Evolutionary conservation across 2,888 invertebrate species (phyloP), one percentile per base, ranked within the genome.

Genomic region (Dryococelus australis): DNA sequence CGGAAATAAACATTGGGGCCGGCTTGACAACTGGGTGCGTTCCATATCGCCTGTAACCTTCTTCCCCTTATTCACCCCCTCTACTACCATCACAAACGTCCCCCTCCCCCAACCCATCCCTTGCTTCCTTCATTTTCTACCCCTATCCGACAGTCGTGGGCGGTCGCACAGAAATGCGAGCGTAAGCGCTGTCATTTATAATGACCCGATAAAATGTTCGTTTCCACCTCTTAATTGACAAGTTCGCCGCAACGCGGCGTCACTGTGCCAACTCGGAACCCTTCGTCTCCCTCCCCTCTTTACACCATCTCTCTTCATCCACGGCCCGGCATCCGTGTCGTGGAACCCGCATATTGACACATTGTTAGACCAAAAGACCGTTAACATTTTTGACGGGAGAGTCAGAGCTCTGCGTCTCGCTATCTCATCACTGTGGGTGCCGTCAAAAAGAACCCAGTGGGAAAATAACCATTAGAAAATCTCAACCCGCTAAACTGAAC

Each of bases 201-300:
- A 83, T 28, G 83, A 83, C 83, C 83, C 24, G 28, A 20, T 27
- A 83, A 83, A 83, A 83, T 83, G 83, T 83, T 83, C 83, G 83
- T 28, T 83, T 83, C n/a, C 43, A 43, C 43, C 85, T 65, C 81
- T 85, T 87, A 87, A 87, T 87, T 87, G 87, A 87, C 87, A 87
- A 87, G 87, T 87, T 85, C 87, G 53, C 87, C 87, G 83, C 83
- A 87, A 80, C 87, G 85, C 85, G 84, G 87, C 85, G 87, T 84
- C 51, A 87, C 85, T 65, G 78, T 35, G 85, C 65, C 85, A 85
- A 65, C 78, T 85, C 65, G 20, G 51, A 27, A 43, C 83, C 83
- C 83, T 43, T 26, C 27, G 9, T 16, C 9, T 16, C 13, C 35
- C 27, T 12, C 65, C 65, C 65, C 65, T 65, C 65, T 24, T 16